Evolutionary conservation across 2,797 vertebrate species (phyloP), one percentile per base, ranked within the genome.

Genomic region (Setipinna tenuifilis): DNA sequence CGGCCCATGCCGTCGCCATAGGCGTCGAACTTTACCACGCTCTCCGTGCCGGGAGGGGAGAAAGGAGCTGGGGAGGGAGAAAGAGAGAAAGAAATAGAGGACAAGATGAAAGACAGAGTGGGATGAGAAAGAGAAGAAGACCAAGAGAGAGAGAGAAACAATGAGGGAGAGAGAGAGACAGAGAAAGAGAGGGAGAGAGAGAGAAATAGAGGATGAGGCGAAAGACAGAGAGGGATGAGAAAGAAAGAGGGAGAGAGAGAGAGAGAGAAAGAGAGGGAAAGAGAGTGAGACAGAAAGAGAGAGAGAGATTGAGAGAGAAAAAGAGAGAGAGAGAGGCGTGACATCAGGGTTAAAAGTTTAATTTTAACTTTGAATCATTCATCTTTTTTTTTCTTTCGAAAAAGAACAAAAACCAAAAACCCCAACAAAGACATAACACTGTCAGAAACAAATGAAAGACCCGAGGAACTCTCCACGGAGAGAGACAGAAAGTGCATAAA

Each of bases 1-100:
- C 96, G 94, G 82, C 98, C 98, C 89, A 99, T 92, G 84, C 98
- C 98, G 2, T 99, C 98, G 82, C 98, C 98, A 50, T 97, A 98
- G 82, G 95, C 92, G 84, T 99, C 98, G 89, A 99, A 99, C 93
- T 99, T 99, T 86, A 99, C 97, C 23, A 93, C 90, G 19, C 95
- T 98, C 91, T 99, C 98, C 0, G 91, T 95, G 57, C 95, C 96
- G 3, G 95, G 93, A 75, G 97, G 96, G 86, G 95, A 96, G 90
- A 98, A 98, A 46, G 98, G 98, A 90, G 97, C 98, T 99, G 44
- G 75, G 86, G 6, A 84, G 91, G 14, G 61, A 82, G 31, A 46
- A 83, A 88, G 68, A 87, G 48, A 83, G 80, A 68, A 14, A 84
- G 19, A 41, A 62, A 81, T 88, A 71, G 87, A 85, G 89, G 65